These are phyloP conservation scores for Subacronicta megacephala DNA, from an alignment of 2,888 invertebrate genomes.

Conservation along the genomic window DNA sequence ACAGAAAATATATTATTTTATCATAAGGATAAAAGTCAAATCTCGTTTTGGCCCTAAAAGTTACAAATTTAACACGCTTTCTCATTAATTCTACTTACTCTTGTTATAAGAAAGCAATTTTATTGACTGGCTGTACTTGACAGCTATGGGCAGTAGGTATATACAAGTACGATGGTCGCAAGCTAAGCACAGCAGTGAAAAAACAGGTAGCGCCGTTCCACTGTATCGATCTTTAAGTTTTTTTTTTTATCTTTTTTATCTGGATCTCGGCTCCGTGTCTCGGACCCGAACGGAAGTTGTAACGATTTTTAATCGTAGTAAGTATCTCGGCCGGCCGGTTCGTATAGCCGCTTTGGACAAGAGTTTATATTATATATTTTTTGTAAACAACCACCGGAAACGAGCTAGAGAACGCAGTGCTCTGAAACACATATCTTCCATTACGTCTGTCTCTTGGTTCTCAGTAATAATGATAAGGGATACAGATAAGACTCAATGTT, in stretches of 20 bases:
- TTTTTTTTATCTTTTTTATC: constrained; percentile 88
- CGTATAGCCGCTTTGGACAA: constrained; percentile 78
- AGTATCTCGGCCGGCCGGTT: constrained; percentile 84
- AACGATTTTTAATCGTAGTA: constrained; percentile 88
- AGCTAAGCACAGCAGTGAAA: constrained; percentile 78
- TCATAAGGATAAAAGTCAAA: too few species aligned
- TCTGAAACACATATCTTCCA: constrained; percentile 87
- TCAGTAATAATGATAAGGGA: constrained; percentile 80
- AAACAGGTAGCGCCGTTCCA: constrained; percentile 88
- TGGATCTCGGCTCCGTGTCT: constrained; percentile 79
- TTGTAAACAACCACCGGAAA: constrained; percentile 89
- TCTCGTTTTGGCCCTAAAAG: too few species aligned
- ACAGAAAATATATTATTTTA: too few species aligned
- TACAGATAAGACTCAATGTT: constrained; percentile 74
- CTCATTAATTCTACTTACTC: background rate
- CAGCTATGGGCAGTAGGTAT: constrained; percentile 27
- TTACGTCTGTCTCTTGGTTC: constrained; percentile 81
- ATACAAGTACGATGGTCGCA: constrained; percentile 68
- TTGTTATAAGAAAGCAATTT: constrained; percentile 15
- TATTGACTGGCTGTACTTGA: constrained; percentile 17
- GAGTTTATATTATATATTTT: constrained; percentile 82
- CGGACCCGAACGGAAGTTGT: constrained; percentile 88
- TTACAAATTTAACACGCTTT: too few species aligned
- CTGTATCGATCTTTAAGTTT: constrained; percentile 87
- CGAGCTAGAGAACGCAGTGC: constrained; percentile 79